These are phyloP conservation scores for Pseudobourletiella spinata DNA, from an alignment of 1,140 invertebrate species.

Conservation along the genomic window DNA sequence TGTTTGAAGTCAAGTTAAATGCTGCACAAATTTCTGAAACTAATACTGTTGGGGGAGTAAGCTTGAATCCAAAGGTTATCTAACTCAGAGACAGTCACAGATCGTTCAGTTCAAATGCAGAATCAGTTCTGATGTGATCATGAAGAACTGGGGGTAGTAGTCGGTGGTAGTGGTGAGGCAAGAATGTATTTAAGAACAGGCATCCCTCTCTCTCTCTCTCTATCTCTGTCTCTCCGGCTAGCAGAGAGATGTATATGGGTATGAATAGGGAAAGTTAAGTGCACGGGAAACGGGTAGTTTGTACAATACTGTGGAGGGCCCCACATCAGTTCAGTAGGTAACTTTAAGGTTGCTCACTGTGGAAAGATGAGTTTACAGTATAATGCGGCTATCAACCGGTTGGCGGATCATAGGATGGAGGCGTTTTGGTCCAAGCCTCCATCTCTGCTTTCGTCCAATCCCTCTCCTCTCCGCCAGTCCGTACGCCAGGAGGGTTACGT, in stretches of 20 bases:
- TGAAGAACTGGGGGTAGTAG: neutral
- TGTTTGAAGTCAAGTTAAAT: too few relatives aligned
- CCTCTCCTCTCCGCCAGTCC: neutral
- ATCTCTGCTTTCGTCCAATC: slow-evolving; percentile 16
- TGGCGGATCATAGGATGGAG: slow-evolving; percentile 14
- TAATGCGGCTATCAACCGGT: neutral
- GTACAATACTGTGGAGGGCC: neutral
- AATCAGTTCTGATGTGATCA: neutral
- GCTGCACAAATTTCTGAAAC: too few relatives aligned
- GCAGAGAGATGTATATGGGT: neutral
- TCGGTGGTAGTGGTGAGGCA: neutral
- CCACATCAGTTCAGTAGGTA: neutral
- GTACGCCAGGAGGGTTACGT: neutral
- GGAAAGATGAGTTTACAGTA: neutral
- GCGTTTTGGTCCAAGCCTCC: slow-evolving; percentile 18
- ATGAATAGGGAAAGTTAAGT: neutral
- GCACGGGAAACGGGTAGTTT: slow-evolving; percentile 3
- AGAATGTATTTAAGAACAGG: neutral
- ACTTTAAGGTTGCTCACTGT: neutral
- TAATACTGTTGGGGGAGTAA: too few relatives aligned
- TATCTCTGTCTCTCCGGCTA: too few relatives aligned
- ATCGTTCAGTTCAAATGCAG: neutral
- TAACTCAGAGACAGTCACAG: too few relatives aligned
- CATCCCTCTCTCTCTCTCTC: too few relatives aligned
- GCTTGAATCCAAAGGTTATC: too few relatives aligned